Evolutionary conservation across 2,888 invertebrate species (phyloP), one percentile per base, ranked within the genome.

Genomic region (Carterocephalus palaemon): DNA sequence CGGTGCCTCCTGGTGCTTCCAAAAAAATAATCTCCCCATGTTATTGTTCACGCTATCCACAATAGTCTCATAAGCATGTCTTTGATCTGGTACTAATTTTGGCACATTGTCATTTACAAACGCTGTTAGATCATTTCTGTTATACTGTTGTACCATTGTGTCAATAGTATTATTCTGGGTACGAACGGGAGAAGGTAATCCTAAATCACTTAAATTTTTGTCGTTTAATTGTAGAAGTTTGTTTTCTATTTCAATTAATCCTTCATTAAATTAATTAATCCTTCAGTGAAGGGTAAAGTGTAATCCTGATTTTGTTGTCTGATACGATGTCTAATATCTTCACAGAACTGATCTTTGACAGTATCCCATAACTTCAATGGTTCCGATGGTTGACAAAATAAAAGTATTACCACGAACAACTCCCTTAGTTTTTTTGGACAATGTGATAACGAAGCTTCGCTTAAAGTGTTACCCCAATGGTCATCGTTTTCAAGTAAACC

Each of bases 401-500:
- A 46, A 20, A 57, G 32, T 43, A 57, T 49, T 6, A 52, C 51
- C 13, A 28, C 28, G 33, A 54, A 51, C 22, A 56, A 50, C 15
- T 55, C 51, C 33, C 49, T 52, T 12, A 51, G 41, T 37, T 47
- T 16, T 38, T 22, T 5, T 46, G 36, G 36, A n/a, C 46, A 47
- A 9, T 48, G 39, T 1, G 45, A 54, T 10, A 50, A n/a, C 23
- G 46, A 41, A 12, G 50, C 49, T 46, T 50, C 48, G 22, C 29
- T 23, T 10, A 54, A 22, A 47, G 51, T 55, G 10, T 43, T 49
- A 12, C 41, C 51, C 57, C 52, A 59, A 5, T 59, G 54, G n/a
- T 54, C 34, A 47, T 59, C 50, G 8, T 50, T 52, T 58, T 52
- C 49, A n/a, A 57, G 40, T 33, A 54, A 57, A 53, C 52, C 48